phyloP scores from a whole-genome alignment of 2,797 vertebrate species.

The Chaetophractus vellerosus region DNA sequence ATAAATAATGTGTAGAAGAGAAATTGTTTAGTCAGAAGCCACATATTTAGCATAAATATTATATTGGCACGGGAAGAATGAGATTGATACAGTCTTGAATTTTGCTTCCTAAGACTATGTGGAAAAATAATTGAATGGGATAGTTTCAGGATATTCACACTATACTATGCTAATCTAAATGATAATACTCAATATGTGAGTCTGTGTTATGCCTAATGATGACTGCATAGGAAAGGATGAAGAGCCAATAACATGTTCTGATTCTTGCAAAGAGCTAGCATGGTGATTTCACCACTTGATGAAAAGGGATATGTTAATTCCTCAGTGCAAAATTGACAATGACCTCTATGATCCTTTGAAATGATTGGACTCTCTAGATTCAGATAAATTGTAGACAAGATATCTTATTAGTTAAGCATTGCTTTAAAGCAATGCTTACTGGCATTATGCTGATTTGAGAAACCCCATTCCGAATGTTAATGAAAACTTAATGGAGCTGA shows the following conservation, averaged over 20 bases:
- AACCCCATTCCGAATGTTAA: conserved; percentile 75
- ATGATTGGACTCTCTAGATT: conserved; percentile 33
- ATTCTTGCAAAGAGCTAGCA: conserved; percentile 66
- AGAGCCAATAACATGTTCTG: conserved; percentile 34
- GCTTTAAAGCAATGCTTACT: conserved; percentile 63
- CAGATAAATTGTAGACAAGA: conserved; percentile 51
- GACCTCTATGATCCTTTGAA: conserved; percentile 64
- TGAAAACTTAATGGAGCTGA: conserved; percentile 84
- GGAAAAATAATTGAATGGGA: conserved; percentile 69
- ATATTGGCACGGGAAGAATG: neutral
- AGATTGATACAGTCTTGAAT: conserved; percentile 4
- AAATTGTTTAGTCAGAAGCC: conserved; percentile 48
- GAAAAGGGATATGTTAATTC: conserved; percentile 72
- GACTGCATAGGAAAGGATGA: conserved; percentile 46
- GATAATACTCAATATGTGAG: conserved; percentile 62
- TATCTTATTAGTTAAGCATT: conserved; percentile 63
- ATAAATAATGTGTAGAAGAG: conserved; percentile 6
- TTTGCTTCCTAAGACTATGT: conserved; percentile 2
- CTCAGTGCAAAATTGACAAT: conserved; percentile 71
- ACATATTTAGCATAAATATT: neutral
- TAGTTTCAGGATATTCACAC: conserved; percentile 65
- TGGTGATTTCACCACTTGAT: conserved; percentile 75
- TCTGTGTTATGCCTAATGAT: conserved; percentile 47
- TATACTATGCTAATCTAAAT: conserved; percentile 78
- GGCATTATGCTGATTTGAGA: conserved; percentile 73